Percentiles rank a stretch among this genome's conserved stretches.
Evolutionary conservation across 1,140 invertebrate genomes (phyloP).

Genomic region (Microvelia longipes): DNA sequence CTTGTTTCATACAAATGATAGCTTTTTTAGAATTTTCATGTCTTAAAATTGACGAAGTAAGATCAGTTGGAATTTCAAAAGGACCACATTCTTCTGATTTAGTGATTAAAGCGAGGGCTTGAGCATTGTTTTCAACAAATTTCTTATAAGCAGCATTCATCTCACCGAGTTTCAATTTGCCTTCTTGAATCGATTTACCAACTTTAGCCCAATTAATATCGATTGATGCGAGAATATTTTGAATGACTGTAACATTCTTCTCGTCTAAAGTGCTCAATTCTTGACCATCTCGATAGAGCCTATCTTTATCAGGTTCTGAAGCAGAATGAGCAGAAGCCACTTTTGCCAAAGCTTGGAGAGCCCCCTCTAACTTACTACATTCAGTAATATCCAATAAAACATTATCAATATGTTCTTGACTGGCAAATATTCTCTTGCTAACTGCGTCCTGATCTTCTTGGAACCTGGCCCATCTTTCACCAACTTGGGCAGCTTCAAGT

Average conservation of each 20-base stretch:
- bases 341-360: slow-evolving; percentile 21
- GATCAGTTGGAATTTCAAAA: slow-evolving; percentile 38
- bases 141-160: slow-evolving; percentile 57
- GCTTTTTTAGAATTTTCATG: slow-evolving; percentile 59
- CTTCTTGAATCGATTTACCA: slow-evolving; percentile 34
- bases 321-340: slow-evolving; percentile 36
- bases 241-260: slow-evolving; percentile 55
- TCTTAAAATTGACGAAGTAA: slow-evolving; percentile 38
- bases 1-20: slow-evolving; percentile 53
- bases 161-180: slow-evolving; percentile 38
- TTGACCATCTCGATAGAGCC: slow-evolving; percentile 50
- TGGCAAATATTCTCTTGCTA: slow-evolving; percentile 17
- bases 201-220: slow-evolving; percentile 66
- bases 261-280: slow-evolving; percentile 65
- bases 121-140: slow-evolving; percentile 43
- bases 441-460: slow-evolving; percentile 24
- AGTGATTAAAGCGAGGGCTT: background rate
- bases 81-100: background rate
- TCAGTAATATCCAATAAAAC: slow-evolving; percentile 30
- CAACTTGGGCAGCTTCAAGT: slow-evolving; percentile 13
- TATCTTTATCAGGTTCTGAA: slow-evolving; percentile 36
- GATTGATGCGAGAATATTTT: slow-evolving; percentile 54
- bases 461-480: slow-evolving; percentile 25
- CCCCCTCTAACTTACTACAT: slow-evolving; percentile 15
- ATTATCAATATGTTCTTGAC: slow-evolving; percentile 21